Evolutionary conservation across 2,888 invertebrate species (phyloP).

Genomic region (Barypeithes pellucidus): DNA sequence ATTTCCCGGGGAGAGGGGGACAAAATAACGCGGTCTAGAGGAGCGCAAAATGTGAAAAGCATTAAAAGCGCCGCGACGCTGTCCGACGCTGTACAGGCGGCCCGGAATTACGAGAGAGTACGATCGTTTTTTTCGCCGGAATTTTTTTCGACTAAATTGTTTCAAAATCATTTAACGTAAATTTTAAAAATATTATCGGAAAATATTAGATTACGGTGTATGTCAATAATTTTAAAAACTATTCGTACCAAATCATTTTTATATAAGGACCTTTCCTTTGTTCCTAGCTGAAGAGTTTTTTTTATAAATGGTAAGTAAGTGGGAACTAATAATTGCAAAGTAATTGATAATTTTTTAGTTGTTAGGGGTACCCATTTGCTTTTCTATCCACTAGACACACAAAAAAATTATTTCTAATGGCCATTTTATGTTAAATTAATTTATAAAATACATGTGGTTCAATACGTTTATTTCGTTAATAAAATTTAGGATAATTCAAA

Average conservation of each 20-base stretch:
- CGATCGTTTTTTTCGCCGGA: constrained; percentile 15
- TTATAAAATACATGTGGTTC: too few relatives aligned
- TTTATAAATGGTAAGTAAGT: constrained; percentile 17
- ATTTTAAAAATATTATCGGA: not conserved
- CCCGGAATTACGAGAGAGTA: constrained; percentile 70
- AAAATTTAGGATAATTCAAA: too few relatives aligned
- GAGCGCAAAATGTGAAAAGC: constrained; percentile 35
- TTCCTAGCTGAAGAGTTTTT: not conserved
- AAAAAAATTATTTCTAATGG: too few relatives aligned
- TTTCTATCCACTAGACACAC: too few relatives aligned
- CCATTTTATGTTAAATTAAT: too few relatives aligned
- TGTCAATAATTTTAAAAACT: not conserved
- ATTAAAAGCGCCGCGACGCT: constrained; percentile 74
- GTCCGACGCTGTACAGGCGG: constrained; percentile 88
- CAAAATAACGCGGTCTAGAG: constrained; percentile 29
- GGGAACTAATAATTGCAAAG: not conserved
- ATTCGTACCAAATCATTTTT: not conserved
- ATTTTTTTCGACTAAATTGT: too few relatives aligned
- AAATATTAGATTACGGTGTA: not conserved
- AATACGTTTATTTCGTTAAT: too few relatives aligned
- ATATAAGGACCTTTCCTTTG: constrained; percentile 1
- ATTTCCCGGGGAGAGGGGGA: constrained; percentile 25
- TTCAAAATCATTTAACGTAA: not conserved
- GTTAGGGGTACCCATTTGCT: too few relatives aligned
- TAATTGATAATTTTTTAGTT: too few relatives aligned